These are phyloP conservation scores for Tetramorium simillimum DNA, from an alignment of 1,140 invertebrate genomes.

Conservation along the genomic window DNA sequence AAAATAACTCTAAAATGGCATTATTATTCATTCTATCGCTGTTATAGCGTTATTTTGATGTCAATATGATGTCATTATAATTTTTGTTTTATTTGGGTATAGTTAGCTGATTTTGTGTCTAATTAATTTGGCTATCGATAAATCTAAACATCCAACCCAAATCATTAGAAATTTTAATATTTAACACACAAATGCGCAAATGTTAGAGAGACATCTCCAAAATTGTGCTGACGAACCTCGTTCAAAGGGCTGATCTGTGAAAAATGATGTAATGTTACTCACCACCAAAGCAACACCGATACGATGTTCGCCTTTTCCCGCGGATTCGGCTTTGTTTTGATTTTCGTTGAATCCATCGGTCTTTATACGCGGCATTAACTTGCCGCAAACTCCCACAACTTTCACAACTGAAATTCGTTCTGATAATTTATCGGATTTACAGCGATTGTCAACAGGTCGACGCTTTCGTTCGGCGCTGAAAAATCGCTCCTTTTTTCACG, in stretches of 20 bases:
- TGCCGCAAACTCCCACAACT: not conserved
- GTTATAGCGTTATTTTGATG: too few relatives aligned
- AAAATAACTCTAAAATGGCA: too few relatives aligned
- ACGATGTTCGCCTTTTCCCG: conserved; percentile 72
- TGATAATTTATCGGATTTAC: not conserved
- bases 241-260: not conserved
- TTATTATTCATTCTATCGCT: too few relatives aligned
- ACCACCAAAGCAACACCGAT: conserved; percentile 78
- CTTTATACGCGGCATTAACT: conserved; percentile 47
- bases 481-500: too few relatives aligned
- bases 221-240: not conserved
- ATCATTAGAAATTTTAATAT: not conserved
- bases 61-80: too few relatives aligned
- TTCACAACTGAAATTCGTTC: not conserved
- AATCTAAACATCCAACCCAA: not conserved
- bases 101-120: not conserved
- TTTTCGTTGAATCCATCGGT: conserved; percentile 75
- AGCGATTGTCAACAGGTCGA: not conserved
- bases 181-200: too few relatives aligned
- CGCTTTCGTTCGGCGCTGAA: too few relatives aligned
- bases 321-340: conserved; percentile 74
- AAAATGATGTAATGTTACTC: conserved; percentile 60
- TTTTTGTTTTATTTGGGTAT: too few relatives aligned
- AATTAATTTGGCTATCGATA: not conserved
- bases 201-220: not conserved